A percentile compares a stretch with the other conserved stretches of the same genome.
phyloP scores from a whole-genome alignment of 2,113 vertebrate genomes.

The Bos taurus region DNA sequence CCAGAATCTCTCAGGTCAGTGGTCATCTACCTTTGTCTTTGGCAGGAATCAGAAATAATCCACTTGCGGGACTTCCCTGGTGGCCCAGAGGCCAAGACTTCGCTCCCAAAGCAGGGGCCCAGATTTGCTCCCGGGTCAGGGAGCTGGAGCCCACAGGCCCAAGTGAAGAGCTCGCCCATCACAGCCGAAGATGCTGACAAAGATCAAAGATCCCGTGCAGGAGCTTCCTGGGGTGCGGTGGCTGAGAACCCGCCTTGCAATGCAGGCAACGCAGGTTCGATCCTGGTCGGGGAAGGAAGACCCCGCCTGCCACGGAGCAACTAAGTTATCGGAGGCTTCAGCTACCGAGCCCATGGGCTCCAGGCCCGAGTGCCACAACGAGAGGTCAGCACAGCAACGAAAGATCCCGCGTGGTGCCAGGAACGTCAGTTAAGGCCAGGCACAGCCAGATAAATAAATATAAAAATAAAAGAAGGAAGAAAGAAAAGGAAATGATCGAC shows the following conservation, averaged over 20 bases:
- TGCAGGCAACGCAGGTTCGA: accelerated
- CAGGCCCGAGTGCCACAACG: accelerated
- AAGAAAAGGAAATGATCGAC: not conserved
- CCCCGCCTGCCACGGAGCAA: not conserved
- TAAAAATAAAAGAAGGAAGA: accelerated
- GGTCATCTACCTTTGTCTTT: accelerated
- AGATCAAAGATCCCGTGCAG: not conserved
- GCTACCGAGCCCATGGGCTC: accelerated
- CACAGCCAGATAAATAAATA: not conserved
- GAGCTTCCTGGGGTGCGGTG: not conserved
- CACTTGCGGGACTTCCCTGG: not conserved
- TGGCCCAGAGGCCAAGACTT: not conserved
- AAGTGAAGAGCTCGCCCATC: not conserved
- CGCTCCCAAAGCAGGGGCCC: not conserved
- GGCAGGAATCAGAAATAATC: not conserved
- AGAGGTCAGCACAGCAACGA: not conserved
- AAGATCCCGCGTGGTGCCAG: not conserved
- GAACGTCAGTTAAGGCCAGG: not conserved
- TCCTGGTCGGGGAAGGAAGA: not conserved
- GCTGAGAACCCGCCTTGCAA: not conserved
- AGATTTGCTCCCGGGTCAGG: not conserved
- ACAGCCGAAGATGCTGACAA: not conserved
- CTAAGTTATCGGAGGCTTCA: accelerated
- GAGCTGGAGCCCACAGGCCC: not conserved
- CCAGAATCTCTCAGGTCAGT: not conserved